Conservation (phyloP, 2,113 vertebrate genomes). For the Corythaixoides concolor region DNA sequence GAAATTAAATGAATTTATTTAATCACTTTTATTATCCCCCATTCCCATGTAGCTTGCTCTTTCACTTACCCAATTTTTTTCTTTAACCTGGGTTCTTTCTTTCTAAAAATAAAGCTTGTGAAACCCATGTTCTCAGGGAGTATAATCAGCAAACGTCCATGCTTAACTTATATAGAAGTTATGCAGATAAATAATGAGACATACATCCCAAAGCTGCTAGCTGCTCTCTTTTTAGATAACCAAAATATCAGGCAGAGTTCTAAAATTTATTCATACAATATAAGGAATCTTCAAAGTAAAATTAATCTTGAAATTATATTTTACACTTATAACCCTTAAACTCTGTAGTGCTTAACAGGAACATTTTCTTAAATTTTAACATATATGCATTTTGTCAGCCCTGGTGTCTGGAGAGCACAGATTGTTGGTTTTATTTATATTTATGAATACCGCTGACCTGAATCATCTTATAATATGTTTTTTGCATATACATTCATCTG, state of each 20-base stretch:
- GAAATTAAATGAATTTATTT: background rate
- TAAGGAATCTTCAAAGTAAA: background rate
- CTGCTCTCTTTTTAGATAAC: background rate
- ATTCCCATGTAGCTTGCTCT: background rate
- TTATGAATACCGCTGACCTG: background rate
- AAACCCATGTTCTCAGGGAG: slow-evolving; percentile 12
- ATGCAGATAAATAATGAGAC: background rate
- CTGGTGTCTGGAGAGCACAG: background rate
- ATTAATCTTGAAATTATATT: background rate
- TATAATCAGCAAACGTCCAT: background rate
- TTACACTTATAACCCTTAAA: background rate
- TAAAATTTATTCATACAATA: background rate
- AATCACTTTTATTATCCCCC: background rate
- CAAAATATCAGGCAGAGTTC: background rate
- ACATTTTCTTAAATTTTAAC: background rate
- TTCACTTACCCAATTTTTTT: background rate
- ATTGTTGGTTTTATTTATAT: slow-evolving; percentile 9
- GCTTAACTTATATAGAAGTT: background rate
- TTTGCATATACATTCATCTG: background rate
- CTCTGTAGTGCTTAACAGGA: background rate
- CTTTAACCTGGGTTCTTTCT: background rate
- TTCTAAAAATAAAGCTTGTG: background rate
- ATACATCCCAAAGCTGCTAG: background rate
- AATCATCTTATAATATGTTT: background rate
- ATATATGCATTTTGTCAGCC: background rate